These are phyloP conservation scores for Aquatica leii DNA, from an alignment of 2,888 invertebrate genomes.

Conservation along the genomic window DNA sequence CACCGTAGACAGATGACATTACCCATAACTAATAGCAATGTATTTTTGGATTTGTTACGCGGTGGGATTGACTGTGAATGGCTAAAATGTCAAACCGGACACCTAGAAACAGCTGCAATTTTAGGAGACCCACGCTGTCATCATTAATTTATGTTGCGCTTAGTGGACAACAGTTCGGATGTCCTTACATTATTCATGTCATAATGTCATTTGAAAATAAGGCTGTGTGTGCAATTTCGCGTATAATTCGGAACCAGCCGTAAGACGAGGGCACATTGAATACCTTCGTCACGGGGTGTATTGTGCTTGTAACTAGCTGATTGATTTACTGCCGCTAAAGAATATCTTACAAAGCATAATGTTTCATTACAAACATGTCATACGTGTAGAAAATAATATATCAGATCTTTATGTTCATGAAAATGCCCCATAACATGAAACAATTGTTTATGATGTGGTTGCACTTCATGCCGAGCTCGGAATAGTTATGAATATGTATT, in stretches of 20 bases:
- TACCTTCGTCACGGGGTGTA: conserved; percentile 46
- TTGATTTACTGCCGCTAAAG: conserved; percentile 50
- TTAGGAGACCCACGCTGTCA: conserved; percentile 36
- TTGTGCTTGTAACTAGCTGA: conserved; percentile 42
- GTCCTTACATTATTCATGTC: conserved; percentile 49
- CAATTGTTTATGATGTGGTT: background rate
- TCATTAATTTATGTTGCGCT: conserved; percentile 44
- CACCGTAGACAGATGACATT: conserved; percentile 55
- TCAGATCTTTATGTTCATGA: conserved; percentile 18
- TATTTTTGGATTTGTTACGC: conserved; percentile 59
- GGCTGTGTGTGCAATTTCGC: conserved; percentile 56
- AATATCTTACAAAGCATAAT: conserved; percentile 48
- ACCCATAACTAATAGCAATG: conserved; percentile 60
- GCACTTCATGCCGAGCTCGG: background rate
- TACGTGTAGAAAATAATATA: conserved; percentile 35
- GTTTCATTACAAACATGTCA: conserved; percentile 41
- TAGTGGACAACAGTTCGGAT: conserved; percentile 42
- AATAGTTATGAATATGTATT: conserved; percentile 3
- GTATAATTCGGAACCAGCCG: conserved; percentile 55
- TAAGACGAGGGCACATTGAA: conserved; percentile 45
- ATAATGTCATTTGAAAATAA: conserved; percentile 54
- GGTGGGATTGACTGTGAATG: conserved; percentile 49
- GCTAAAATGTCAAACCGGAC: conserved; percentile 55
- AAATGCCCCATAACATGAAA: background rate
- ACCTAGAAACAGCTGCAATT: conserved; percentile 43